Conservation (phyloP, 2,888 invertebrate species). For the Cryptocephalus primarius region DNA sequence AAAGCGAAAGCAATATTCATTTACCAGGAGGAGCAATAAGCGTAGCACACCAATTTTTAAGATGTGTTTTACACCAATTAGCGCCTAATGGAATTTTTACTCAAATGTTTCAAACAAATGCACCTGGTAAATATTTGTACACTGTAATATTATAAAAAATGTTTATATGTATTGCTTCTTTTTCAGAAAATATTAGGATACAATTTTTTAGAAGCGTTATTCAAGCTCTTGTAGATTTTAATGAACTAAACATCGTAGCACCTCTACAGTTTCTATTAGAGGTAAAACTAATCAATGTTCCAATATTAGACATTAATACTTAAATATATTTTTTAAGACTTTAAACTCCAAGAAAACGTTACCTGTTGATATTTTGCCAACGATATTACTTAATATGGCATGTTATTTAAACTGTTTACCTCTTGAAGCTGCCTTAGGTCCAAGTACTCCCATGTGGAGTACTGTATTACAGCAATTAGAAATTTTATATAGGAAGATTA, state of each 20-base stretch:
- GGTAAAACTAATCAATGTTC: constrained; percentile 34
- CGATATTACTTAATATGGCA: constrained; percentile 82
- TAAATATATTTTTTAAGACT: constrained; percentile 32
- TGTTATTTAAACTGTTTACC: constrained; percentile 89
- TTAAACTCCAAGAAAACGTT: constrained; percentile 68
- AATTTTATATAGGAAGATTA: constrained; percentile 67
- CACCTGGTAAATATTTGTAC: constrained; percentile 23
- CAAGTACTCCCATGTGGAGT: constrained; percentile 64
- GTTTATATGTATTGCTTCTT: too few species aligned
- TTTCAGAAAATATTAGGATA: constrained; percentile 58
- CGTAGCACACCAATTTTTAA: constrained; percentile 92
- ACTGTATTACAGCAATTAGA: constrained; percentile 80
- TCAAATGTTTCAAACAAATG: constrained; percentile 87
- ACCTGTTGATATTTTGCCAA: constrained; percentile 57
- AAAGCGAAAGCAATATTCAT: constrained; percentile 75
- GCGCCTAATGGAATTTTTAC: constrained; percentile 95
- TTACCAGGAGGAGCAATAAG: constrained; percentile 91
- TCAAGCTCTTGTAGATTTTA: constrained; percentile 88
- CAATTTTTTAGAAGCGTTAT: constrained; percentile 92
- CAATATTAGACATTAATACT: not conserved
- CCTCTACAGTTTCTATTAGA: constrained; percentile 87
- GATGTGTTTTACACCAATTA: constrained; percentile 92
- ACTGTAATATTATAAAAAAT: too few species aligned
- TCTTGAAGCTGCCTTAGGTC: constrained; percentile 60
- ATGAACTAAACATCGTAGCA: constrained; percentile 88